A percentile compares a stretch with the other conserved stretches of the same genome.
phyloP scores from a whole-genome alignment of 2,113 vertebrate genomes.

The Rhodinocichla rosea region DNA sequence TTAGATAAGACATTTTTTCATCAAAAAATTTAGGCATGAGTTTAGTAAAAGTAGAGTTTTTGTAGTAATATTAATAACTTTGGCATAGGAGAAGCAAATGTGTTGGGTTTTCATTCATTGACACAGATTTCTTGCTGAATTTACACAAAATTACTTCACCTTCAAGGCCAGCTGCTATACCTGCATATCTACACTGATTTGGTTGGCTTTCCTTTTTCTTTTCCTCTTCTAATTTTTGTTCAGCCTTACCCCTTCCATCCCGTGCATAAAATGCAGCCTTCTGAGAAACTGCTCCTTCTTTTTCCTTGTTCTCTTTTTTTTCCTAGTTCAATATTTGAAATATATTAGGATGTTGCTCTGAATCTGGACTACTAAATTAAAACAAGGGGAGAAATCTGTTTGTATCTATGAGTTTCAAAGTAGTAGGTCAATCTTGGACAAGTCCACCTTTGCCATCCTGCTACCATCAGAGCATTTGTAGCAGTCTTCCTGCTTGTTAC shows the following conservation, averaged over 20 bases:
- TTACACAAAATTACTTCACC: not conserved
- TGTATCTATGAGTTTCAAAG: not conserved
- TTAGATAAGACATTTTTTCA: not conserved
- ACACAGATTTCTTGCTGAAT: not conserved
- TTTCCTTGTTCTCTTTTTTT: not conserved
- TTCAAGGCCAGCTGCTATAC: not conserved
- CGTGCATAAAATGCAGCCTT: not conserved
- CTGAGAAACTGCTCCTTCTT: not conserved
- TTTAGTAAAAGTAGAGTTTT: not conserved
- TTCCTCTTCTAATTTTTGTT: not conserved
- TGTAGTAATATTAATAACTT: not conserved
- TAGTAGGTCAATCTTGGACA: not conserved
- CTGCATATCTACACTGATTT: not conserved
- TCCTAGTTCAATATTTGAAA: not conserved
- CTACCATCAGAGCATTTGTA: accelerated
- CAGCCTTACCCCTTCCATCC: not conserved
- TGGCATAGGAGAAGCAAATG: not conserved
- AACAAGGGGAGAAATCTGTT: not conserved
- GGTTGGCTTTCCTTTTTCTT: not conserved
- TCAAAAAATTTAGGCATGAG: not conserved
- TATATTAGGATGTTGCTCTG: not conserved
- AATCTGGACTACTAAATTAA: not conserved
- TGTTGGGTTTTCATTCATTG: not conserved
- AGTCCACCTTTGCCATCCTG: not conserved
- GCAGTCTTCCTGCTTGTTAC: not conserved